Evolutionary conservation across 92 coral and sea anemone genomes (phyloP).

Genomic region (Heliopora coerulea): DNA sequence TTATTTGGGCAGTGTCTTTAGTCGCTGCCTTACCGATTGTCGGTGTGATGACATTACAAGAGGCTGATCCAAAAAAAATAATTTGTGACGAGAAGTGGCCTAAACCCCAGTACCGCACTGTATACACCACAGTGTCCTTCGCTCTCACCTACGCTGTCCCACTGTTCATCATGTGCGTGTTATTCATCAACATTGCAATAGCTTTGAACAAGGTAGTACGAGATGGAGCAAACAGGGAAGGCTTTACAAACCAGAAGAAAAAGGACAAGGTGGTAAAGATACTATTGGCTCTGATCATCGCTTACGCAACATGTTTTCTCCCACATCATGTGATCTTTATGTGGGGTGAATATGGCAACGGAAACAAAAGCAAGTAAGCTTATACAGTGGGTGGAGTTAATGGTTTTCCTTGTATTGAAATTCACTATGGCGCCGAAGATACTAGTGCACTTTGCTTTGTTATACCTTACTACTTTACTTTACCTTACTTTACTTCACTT

Average conservation of each 20-base stretch:
- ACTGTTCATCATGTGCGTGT: constrained; percentile 70
- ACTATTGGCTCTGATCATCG: constrained; percentile 84
- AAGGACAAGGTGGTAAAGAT: constrained; percentile 79
- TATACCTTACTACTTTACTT: neutral
- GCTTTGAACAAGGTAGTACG: constrained; percentile 79
- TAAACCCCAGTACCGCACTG: constrained; percentile 43
- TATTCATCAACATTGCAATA: constrained; percentile 77
- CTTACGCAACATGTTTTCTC: constrained; percentile 85
- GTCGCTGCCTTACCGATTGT: constrained; percentile 86
- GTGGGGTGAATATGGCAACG: constrained; percentile 78
- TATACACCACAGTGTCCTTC: constrained; percentile 66
- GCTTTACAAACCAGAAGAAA: constrained; percentile 83
- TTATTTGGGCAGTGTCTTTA: constrained; percentile 90
- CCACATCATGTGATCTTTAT: constrained; percentile 73
- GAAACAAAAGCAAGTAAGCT: constrained; percentile 61
- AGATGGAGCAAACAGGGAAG: constrained; percentile 97
- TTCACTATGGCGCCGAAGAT: too few relatives aligned
- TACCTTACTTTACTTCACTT: neutral
- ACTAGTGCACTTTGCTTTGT: neutral
- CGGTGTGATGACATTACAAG: constrained; percentile 53
- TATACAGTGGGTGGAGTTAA: too few relatives aligned
- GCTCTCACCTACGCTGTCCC: constrained; percentile 90
- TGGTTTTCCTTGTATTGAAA: too few relatives aligned
- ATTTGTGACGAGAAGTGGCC: constrained; percentile 79
- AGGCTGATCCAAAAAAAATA: neutral